phyloP scores from a whole-genome alignment of 2,113 vertebrate species.

The Agelaius phoeniceus region DNA sequence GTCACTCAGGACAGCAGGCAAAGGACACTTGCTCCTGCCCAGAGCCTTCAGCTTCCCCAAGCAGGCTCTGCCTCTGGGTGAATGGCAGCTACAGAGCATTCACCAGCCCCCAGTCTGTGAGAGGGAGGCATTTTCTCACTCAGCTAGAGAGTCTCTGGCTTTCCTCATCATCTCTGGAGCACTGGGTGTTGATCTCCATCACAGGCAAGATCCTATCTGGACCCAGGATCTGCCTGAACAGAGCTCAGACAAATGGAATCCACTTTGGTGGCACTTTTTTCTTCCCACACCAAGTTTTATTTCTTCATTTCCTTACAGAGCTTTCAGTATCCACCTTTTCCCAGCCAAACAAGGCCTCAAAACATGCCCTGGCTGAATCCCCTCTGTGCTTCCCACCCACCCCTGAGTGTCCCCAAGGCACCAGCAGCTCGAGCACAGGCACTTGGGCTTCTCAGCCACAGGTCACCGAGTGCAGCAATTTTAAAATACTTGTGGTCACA shows the following conservation, averaged over 20 bases:
- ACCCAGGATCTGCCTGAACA: neutral
- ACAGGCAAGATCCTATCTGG: neutral
- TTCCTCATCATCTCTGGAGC: neutral
- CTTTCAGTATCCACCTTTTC: neutral
- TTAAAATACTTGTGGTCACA: conserved; percentile 48
- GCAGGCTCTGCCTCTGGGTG: neutral
- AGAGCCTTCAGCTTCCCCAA: neutral
- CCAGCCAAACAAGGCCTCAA: neutral
- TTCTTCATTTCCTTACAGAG: neutral
- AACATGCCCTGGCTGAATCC: neutral
- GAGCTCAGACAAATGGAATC: neutral
- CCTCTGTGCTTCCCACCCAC: neutral
- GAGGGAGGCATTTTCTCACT: neutral
- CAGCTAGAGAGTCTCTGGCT: neutral
- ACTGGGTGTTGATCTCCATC: neutral
- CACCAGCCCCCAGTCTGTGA: neutral
- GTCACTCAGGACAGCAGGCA: neutral
- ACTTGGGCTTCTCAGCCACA: conserved; percentile 11
- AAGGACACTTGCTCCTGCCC: neutral
- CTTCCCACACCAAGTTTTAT: neutral
- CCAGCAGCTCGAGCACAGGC: conserved; percentile 12
- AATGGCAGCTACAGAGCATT: neutral
- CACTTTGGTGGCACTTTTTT: neutral
- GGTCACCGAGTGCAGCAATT: conserved; percentile 48
- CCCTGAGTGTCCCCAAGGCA: neutral